A percentile compares a stretch with the other conserved stretches of the same genome.
phyloP scores from a whole-genome alignment of 2,113 vertebrate genomes.

The Pelmatolapia mariae region DNA sequence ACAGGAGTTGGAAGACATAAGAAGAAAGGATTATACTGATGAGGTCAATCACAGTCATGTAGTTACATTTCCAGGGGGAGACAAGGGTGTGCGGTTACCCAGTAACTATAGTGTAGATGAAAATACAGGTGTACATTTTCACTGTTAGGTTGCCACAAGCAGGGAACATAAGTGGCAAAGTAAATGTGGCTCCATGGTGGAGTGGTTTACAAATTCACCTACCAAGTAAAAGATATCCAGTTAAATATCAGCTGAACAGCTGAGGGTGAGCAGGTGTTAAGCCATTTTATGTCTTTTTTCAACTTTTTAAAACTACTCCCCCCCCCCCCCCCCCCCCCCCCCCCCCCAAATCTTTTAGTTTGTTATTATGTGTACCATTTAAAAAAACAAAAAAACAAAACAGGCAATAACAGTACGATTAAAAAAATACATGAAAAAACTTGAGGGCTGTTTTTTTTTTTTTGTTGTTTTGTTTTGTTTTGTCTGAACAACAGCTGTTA shows the following conservation, averaged over 20 bases:
- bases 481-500: not conserved
- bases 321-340: rapidly evolving
- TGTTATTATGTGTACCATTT: not conserved
- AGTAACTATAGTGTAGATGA: not conserved
- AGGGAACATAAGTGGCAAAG: not conserved
- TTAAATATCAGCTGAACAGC: not conserved
- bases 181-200: not conserved
- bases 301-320: not conserved
- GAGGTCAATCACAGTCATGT: not conserved
- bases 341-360: not conserved
- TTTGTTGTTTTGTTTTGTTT: not conserved
- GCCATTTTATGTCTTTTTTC: not conserved
- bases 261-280: not conserved
- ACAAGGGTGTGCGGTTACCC: not conserved
- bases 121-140: not conserved
- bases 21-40: not conserved
- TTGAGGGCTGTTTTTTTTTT: not conserved
- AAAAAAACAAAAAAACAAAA: not conserved
- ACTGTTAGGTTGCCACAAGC: not conserved
- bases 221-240: not conserved
- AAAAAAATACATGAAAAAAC: not conserved
- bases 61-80: not conserved
- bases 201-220: not conserved
- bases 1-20: not conserved
- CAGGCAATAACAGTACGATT: not conserved